phyloP scores from a whole-genome alignment of 2,888 invertebrate species.

The Dascillus cervinus region DNA sequence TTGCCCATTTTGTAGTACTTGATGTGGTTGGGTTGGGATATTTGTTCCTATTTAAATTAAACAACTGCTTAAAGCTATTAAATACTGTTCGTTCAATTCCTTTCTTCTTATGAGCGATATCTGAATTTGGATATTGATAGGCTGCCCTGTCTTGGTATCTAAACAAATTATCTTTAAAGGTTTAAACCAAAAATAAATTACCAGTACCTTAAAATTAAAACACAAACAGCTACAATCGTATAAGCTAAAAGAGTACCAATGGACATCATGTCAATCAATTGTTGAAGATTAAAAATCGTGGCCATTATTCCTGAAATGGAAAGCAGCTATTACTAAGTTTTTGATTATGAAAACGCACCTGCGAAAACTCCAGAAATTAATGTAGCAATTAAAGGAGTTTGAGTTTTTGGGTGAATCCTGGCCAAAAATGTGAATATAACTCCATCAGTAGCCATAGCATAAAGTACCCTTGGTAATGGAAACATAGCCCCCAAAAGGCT shows the following conservation, averaged over 20 bases:
- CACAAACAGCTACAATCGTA: conserved; percentile 85
- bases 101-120: conserved; percentile 13
- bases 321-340: neutral
- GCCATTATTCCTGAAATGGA: conserved; percentile 66
- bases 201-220: conserved; percentile 72
- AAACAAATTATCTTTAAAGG: conserved; percentile 2
- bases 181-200: conserved; percentile 1
- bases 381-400: conserved; percentile 75
- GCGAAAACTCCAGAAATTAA: conserved; percentile 67
- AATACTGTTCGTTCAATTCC: conserved; percentile 20
- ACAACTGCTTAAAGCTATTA: conserved; percentile 45
- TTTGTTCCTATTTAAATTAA: conserved; percentile 65
- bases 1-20: conserved; percentile 55
- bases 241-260: conserved; percentile 87
- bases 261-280: conserved; percentile 94
- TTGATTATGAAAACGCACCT: conserved; percentile 47
- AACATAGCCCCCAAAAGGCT: conserved; percentile 83
- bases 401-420: conserved; percentile 61
- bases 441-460: conserved; percentile 87
- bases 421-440: conserved; percentile 69
- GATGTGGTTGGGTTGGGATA: conserved; percentile 58
- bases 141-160: conserved; percentile 26
- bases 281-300: conserved; percentile 79
- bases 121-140: conserved; percentile 2
- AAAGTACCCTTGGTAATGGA: conserved; percentile 78